A percentile compares a stretch with the other conserved stretches of the same genome.
Evolutionary conservation across 2,113 vertebrate species (phyloP).

Genomic region (Heliornis fulica): DNA sequence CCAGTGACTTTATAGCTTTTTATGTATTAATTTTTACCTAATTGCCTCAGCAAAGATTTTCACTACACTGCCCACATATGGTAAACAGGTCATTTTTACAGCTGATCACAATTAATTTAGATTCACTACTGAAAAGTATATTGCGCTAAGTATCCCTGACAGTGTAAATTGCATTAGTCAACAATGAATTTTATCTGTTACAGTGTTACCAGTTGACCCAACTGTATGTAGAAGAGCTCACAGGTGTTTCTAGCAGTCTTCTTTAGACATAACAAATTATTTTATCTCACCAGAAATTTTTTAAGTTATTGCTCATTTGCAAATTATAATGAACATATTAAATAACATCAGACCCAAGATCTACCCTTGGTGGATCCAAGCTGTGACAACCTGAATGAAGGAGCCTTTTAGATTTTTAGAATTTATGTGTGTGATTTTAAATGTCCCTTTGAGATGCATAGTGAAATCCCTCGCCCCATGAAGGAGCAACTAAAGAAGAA

Average conservation of each 20-base stretch:
- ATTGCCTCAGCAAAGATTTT: not conserved
- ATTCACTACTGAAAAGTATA: not conserved
- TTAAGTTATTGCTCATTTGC: not conserved
- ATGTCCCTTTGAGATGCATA: not conserved
- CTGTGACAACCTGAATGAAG: not conserved
- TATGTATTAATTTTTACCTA: not conserved
- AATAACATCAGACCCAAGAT: not conserved
- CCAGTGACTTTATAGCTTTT: not conserved
- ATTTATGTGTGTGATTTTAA: not conserved
- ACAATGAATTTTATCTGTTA: not conserved
- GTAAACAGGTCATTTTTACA: not conserved
- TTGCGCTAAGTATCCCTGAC: not conserved
- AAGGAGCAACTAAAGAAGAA: slow-evolving; percentile 4
- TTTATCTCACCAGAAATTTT: not conserved
- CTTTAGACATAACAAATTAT: not conserved
- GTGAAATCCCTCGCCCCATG: not conserved
- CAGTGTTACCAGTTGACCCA: not conserved
- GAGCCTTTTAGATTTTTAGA: not conserved
- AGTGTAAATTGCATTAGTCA: not conserved
- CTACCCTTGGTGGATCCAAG: not conserved
- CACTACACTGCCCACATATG: not conserved
- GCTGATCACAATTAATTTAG: not conserved
- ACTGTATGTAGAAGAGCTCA: not conserved
- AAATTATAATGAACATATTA: not conserved
- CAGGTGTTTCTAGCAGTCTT: not conserved